A percentile compares a stretch with the other conserved stretches of the same genome.
Conservation (phyloP, 1,140 invertebrate genomes). For the Drosophila takahashii region DNA sequence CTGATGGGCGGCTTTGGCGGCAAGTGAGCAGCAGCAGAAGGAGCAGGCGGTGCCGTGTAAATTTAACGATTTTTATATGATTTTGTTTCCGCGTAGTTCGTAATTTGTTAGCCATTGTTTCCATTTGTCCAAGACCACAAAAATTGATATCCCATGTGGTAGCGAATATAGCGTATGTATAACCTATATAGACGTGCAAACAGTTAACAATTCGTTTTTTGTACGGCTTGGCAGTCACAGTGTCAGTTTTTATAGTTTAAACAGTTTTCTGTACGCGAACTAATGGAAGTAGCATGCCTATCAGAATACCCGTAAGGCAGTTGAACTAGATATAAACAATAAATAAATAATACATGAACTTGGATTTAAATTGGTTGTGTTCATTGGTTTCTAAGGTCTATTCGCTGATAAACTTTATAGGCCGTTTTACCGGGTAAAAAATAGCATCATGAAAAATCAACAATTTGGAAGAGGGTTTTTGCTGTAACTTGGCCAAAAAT, state of each 20-base stretch:
- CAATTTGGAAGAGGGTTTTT: too few species aligned
- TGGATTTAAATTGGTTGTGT: neutral
- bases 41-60: conserved; percentile 15
- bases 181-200: conserved; percentile 34
- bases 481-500: too few species aligned
- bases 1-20: conserved; percentile 90
- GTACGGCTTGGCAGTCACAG: conserved; percentile 46
- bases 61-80: conserved; percentile 63
- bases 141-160: conserved; percentile 35
- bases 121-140: conserved; percentile 51
- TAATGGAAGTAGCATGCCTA: conserved; percentile 39
- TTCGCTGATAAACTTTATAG: too few species aligned
- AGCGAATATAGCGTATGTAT: conserved; percentile 31
- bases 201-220: conserved; percentile 53
- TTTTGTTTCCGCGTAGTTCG: conserved; percentile 70
- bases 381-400: neutral
- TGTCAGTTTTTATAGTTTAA: conserved; percentile 52
- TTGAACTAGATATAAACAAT: conserved; percentile 50
- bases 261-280: conserved; percentile 47
- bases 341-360: conserved; percentile 39
- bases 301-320: conserved; percentile 24
- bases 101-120: conserved; percentile 67
- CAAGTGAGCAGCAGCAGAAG: conserved; percentile 55
- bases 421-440: too few species aligned
- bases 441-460: too few species aligned